Evolutionary conservation across 2,797 vertebrate species (phyloP).

Genomic region (Enteromius afrohamiltoni): DNA sequence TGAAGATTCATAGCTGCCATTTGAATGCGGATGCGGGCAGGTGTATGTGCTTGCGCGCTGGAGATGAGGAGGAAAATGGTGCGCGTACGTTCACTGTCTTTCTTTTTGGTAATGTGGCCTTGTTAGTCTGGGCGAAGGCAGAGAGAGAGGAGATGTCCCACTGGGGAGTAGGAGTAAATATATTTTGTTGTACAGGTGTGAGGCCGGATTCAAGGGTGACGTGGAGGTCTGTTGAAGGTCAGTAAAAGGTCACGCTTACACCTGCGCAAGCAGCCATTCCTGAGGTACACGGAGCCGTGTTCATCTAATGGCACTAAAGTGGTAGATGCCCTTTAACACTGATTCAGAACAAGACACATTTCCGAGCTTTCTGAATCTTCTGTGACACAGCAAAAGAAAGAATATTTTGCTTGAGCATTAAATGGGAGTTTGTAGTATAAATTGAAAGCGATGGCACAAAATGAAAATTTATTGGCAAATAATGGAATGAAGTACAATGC

Average conservation of each 20-base stretch:
- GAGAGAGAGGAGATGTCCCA: not conserved
- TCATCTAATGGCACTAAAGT: slow-evolving; percentile 31
- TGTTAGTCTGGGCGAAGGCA: slow-evolving; percentile 60
- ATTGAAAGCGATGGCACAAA: not conserved
- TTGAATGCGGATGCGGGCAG: slow-evolving; percentile 64
- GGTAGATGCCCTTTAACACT: slow-evolving; percentile 35
- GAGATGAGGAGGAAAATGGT: slow-evolving; percentile 66
- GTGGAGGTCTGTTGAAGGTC: slow-evolving; percentile 56
- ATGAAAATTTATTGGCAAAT: not conserved
- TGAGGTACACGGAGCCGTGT: slow-evolving; percentile 40
- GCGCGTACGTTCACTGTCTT: slow-evolving; percentile 64
- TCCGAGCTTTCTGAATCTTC: slow-evolving; percentile 10
- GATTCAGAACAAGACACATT: slow-evolving; percentile 26
- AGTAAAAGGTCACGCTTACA: slow-evolving; percentile 38
- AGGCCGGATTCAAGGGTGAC: slow-evolving; percentile 56
- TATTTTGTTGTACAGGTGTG: slow-evolving; percentile 65
- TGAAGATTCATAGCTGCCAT: slow-evolving; percentile 83
- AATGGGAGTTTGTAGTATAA: not conserved
- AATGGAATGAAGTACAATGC: not conserved
- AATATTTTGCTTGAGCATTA: not conserved
- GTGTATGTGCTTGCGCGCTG: not conserved
- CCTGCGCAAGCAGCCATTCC: slow-evolving; percentile 40
- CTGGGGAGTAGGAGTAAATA: slow-evolving; percentile 66
- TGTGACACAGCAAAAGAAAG: not conserved
- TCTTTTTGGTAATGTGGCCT: slow-evolving; percentile 69